These are phyloP conservation scores for Brachionus plicatilis DNA, from an alignment of 1,140 invertebrate genomes.

Conservation along the genomic window DNA sequence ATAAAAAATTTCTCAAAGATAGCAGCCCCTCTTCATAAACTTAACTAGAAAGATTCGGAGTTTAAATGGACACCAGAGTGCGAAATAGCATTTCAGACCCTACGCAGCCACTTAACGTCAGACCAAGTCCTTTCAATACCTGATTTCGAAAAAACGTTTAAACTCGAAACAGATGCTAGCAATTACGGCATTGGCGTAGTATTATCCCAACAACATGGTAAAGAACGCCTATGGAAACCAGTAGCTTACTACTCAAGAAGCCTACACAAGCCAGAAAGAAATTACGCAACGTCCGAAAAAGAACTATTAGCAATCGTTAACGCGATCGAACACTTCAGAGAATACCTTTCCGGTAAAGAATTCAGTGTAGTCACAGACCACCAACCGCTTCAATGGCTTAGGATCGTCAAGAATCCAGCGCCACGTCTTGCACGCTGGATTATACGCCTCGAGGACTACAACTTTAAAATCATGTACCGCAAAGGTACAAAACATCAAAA, in stretches of 20 bases:
- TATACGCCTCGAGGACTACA: not conserved
- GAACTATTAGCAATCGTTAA: constrained; percentile 59
- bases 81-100: not conserved
- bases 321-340: constrained; percentile 55
- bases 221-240: not conserved
- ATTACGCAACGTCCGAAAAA: constrained; percentile 56
- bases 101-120: not conserved
- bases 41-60: constrained; percentile 48
- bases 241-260: not conserved
- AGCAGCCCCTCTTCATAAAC: constrained; percentile 43
- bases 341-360: constrained; percentile 56
- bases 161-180: not conserved
- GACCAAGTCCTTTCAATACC: not conserved
- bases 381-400: constrained; percentile 51
- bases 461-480: not conserved
- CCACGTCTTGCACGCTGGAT: constrained; percentile 47
- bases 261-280: constrained; percentile 49
- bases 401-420: constrained; percentile 51
- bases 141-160: not conserved
- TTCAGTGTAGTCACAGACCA: constrained; percentile 60
- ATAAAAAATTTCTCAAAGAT: constrained; percentile 20
- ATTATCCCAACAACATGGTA: not conserved
- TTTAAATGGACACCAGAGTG: not conserved
- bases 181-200: not conserved
- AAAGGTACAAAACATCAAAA: not conserved